These are phyloP conservation scores for Rhegmatorhina hoffmannsi DNA, from an alignment of 2,113 vertebrate genomes.

Conservation along the genomic window DNA sequence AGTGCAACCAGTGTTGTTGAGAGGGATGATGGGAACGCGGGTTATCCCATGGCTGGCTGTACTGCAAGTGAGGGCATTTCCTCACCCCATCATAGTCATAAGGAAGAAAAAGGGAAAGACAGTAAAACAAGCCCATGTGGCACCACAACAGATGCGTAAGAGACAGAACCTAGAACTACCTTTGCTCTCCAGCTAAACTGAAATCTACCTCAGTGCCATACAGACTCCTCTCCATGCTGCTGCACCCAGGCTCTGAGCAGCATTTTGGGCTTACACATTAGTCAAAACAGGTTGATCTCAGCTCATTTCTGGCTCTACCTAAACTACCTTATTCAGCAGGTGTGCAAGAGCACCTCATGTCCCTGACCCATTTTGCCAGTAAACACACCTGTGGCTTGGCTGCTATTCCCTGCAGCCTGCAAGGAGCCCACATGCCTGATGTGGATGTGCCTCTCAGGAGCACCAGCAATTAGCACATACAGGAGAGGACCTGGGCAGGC, in stretches of 20 bases:
- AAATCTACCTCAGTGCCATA: not conserved
- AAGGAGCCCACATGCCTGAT: constrained; percentile 18
- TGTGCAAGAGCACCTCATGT: not conserved
- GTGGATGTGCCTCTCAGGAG: not conserved
- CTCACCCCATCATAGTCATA: not conserved
- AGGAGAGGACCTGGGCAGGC: not conserved
- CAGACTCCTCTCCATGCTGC: not conserved
- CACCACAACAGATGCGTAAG: not conserved
- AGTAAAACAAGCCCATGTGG: not conserved
- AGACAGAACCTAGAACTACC: not conserved
- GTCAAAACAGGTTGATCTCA: constrained; percentile 3
- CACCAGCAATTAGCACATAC: not conserved
- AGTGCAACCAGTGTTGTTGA: not conserved
- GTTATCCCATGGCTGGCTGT: not conserved
- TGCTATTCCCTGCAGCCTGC: constrained; percentile 1
- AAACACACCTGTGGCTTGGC: not conserved
- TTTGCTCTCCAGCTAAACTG: not conserved
- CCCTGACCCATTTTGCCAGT: not conserved
- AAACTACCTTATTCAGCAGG: not conserved
- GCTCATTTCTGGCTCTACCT: not conserved
- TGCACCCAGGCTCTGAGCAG: not conserved
- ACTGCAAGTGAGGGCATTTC: not conserved
- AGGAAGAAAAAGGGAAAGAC: not conserved
- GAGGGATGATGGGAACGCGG: not conserved
- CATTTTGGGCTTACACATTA: not conserved